Evolutionary conservation across 2,888 invertebrate species (phyloP), one percentile per base, ranked within the genome.

Genomic region (Julus scanicus): DNA sequence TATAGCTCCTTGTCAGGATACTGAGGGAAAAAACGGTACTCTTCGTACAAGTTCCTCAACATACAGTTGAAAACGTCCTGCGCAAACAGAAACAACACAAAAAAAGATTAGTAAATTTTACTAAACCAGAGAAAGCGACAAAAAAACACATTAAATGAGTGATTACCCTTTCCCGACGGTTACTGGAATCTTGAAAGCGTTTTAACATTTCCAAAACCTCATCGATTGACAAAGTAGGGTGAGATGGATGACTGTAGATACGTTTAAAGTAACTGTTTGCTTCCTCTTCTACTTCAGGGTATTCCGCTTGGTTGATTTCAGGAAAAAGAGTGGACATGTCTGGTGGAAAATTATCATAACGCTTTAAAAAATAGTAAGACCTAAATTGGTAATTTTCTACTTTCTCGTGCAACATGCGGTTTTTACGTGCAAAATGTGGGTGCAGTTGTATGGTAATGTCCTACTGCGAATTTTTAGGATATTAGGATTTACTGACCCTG

Each of bases 221-320:
- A 91, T 98, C 98, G 89, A 99, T 98, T 0, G 98, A 96, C 89
- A 98, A 93, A 2, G 97, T 97, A 15, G 89, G 89, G 85, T 92
- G 91, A 13, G 98, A 97, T n/a, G 98, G 97, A 90, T 93, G 93
- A 92, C 98, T 99, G 93, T 99, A 99, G 91, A 99, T 99, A 90
- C 98, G 94, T 93, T 99, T 99, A 92, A 99, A 99, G 92, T 99
- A 99, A 88, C 97, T 96, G 92, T 99, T 99, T 0, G 99, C 99
- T 93, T 99, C 99, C 92, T 99, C 99, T 92, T 99, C 99, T 83
- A 99, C 97, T 91, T 99, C 99, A 92, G 98, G 98, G 0, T 97
- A 96, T 9, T 98, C 96, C 89, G 91, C 91, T 89, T 92, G 95
- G 90, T 95, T 94, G 91, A 97, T 95, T 90, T 98, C 97, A 0